Conservation (phyloP, 2,888 invertebrate species). For the Megamerina dolium region DNA sequence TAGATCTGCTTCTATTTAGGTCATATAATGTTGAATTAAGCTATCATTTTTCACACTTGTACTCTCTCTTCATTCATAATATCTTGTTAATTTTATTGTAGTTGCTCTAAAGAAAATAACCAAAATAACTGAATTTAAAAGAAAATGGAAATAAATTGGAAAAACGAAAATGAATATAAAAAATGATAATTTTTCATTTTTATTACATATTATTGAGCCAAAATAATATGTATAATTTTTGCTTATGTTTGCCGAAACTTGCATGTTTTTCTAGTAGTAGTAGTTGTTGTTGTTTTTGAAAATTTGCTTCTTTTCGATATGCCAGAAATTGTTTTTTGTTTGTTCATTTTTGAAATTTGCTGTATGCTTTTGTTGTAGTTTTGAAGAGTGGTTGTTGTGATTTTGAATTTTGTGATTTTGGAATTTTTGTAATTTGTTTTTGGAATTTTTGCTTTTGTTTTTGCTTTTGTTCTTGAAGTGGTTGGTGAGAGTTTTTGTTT, state of each 20-base stretch:
- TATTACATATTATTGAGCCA: too few species aligned
- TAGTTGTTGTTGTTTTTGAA: slow-evolving; percentile 9
- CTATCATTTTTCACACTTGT: too few species aligned
- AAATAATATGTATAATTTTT: slow-evolving; percentile 14
- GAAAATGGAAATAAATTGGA: too few species aligned
- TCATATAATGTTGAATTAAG: too few species aligned
- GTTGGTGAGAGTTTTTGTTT: background rate
- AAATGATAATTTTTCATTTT: too few species aligned
- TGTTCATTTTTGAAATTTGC: slow-evolving; percentile 14
- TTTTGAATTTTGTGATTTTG: background rate
- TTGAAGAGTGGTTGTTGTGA: background rate
- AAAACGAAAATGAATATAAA: background rate
- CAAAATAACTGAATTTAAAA: too few species aligned
- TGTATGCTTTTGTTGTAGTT: slow-evolving; percentile 20
- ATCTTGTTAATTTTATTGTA: too few species aligned
- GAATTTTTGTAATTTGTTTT: too few species aligned
- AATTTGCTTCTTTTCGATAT: slow-evolving; percentile 15
- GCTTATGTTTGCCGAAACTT: slow-evolving; percentile 30
- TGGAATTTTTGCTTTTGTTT: slow-evolving; percentile 2
- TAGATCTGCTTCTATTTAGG: too few species aligned
- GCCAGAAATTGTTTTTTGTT: background rate
- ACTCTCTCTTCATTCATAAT: too few species aligned
- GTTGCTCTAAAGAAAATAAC: too few species aligned
- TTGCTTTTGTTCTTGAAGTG: background rate
- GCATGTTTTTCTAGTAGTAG: slow-evolving; percentile 14